These are phyloP conservation scores for Mythimna ferrago DNA, from an alignment of 2,888 invertebrate genomes.

Conservation along the genomic window DNA sequence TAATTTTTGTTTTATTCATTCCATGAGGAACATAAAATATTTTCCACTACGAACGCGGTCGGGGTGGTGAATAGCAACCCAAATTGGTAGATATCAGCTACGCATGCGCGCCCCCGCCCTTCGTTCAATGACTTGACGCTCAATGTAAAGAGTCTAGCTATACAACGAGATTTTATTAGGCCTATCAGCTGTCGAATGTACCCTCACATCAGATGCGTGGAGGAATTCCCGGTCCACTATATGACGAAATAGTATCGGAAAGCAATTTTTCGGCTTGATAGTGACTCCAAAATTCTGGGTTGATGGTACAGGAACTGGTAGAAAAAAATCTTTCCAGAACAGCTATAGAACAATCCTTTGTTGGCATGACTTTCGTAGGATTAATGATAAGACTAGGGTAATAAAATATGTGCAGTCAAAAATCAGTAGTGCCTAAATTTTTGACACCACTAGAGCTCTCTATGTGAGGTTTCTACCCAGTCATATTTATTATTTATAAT, in stretches of 20 bases:
- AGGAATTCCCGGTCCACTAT: slow-evolving; percentile 43
- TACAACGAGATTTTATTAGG: slow-evolving; percentile 63
- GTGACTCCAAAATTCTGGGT: slow-evolving; percentile 1
- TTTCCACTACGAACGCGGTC: slow-evolving; percentile 56
- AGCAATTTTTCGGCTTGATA: slow-evolving; percentile 22
- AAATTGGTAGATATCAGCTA: slow-evolving; percentile 59
- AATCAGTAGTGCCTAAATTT: slow-evolving; percentile 7
- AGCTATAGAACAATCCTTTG: slow-evolving; percentile 26
- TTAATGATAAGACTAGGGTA: neutral
- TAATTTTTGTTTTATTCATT: neutral
- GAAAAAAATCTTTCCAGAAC: neutral
- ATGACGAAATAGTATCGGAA: slow-evolving; percentile 29
- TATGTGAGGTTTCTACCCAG: slow-evolving; percentile 2
- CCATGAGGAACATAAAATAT: slow-evolving; percentile 17
- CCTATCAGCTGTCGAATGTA: slow-evolving; percentile 64
- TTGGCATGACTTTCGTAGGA: neutral
- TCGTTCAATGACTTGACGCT: slow-evolving; percentile 85
- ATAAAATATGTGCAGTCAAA: no score
- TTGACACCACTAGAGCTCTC: neutral
- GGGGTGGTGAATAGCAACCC: slow-evolving; percentile 67
- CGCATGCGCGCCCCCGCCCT: slow-evolving; percentile 86
- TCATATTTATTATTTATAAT: slow-evolving; percentile 38
- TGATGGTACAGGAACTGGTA: slow-evolving; percentile 6
- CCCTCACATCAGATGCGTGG: slow-evolving; percentile 46
- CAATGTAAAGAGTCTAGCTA: slow-evolving; percentile 64